These are phyloP conservation scores for Apantesis nais DNA, from an alignment of 2,888 invertebrate genomes.

Conservation along the genomic window DNA sequence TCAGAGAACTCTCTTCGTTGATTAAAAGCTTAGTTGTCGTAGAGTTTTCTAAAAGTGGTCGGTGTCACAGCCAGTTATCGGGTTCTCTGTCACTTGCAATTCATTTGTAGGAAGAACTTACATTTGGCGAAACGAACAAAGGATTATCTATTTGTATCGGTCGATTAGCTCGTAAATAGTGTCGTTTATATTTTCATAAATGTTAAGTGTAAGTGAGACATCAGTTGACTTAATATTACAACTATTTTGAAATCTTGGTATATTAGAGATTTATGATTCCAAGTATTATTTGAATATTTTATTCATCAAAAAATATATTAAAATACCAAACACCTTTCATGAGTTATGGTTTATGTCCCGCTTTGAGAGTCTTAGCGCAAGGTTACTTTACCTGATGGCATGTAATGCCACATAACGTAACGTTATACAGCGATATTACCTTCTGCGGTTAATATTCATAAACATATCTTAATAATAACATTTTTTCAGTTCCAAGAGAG, in stretches of 20 bases:
- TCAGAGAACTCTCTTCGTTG: conserved; percentile 13
- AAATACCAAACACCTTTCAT: not conserved
- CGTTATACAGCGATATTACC: too few species aligned
- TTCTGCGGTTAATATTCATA: too few species aligned
- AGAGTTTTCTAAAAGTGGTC: conserved; percentile 16
- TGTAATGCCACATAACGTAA: too few species aligned
- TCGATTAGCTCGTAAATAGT: conserved; percentile 20
- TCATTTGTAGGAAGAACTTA: conserved; percentile 10
- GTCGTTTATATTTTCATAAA: conserved; percentile 20
- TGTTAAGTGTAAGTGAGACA: conserved; percentile 13
- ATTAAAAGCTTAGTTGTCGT: conserved; percentile 12
- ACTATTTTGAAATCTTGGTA: not conserved
- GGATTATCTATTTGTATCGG: conserved; percentile 21
- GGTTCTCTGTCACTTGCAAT: conserved; percentile 8
- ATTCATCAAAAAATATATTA: not conserved
- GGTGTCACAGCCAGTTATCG: conserved; percentile 21
- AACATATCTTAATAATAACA: too few species aligned
- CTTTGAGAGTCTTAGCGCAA: too few species aligned
- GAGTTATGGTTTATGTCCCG: too few species aligned
- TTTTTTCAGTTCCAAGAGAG: too few species aligned
- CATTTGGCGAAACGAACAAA: conserved; percentile 9
- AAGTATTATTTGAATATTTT: not conserved
- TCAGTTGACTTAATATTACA: conserved; percentile 12
- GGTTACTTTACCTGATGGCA: too few species aligned
- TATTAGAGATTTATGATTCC: not conserved